phyloP scores from a whole-genome alignment of 2,113 vertebrate species.

The Paradoxurus hermaphroditus region DNA sequence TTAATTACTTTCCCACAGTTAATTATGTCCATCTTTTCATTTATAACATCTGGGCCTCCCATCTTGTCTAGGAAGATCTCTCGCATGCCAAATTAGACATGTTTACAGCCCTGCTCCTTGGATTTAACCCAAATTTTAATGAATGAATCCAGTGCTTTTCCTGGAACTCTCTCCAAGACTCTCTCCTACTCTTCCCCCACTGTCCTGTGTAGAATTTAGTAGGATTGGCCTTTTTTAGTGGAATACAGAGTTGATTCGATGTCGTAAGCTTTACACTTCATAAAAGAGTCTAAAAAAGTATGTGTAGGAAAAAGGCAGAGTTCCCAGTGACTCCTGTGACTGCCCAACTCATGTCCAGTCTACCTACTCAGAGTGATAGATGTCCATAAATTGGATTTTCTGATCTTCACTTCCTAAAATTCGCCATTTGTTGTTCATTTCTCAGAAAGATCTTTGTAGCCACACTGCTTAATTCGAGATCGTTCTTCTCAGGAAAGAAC shows the following conservation, averaged over 20 bases:
- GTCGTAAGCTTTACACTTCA: neutral
- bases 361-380: too few relatives aligned
- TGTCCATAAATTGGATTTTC: neutral
- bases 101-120: neutral
- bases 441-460: neutral
- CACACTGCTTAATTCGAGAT: neutral
- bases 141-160: neutral
- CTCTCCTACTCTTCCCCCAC: rapidly evolving
- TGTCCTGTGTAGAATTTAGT: rapidly evolving
- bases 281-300: too few relatives aligned
- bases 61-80: neutral
- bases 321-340: rapidly evolving
- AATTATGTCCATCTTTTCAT: neutral
- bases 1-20: neutral
- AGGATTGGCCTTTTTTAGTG: neutral
- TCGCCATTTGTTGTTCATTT: neutral
- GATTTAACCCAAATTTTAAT: neutral
- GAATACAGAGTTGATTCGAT: neutral
- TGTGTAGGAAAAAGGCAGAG: neutral
- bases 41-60: neutral
- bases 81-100: rapidly evolving
- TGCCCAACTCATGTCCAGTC: rapidly evolving
- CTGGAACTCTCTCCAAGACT: neutral
- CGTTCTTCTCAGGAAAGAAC: neutral
- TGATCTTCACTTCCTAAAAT: neutral